Percentiles rank a stretch among this genome's conserved stretches.
Evolutionary conservation across 1,140 invertebrate genomes (phyloP).

Genomic region (Oncopodura yosiiana): DNA sequence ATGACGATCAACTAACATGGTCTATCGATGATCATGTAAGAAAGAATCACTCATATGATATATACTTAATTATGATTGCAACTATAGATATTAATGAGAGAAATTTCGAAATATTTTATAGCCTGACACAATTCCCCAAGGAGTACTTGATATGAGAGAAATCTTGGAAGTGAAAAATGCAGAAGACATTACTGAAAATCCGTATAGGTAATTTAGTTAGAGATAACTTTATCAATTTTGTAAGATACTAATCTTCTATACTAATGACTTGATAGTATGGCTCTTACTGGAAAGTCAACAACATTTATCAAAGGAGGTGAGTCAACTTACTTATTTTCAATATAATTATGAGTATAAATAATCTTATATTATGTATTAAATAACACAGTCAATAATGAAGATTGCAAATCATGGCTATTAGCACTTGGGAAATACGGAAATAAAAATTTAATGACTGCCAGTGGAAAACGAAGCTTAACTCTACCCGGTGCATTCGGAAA

Average conservation of each 20-base stretch:
- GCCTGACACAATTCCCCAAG: slow-evolving; percentile 28
- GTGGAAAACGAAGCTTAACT: slow-evolving; percentile 18
- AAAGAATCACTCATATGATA: slow-evolving; percentile 5
- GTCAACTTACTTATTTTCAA: too few relatives aligned
- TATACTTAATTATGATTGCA: not conserved
- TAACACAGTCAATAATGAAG: slow-evolving; percentile 28
- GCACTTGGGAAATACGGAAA: slow-evolving; percentile 19
- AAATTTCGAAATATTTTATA: not conserved
- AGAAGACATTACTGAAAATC: slow-evolving; percentile 28
- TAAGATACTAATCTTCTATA: too few relatives aligned
- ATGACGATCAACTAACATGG: slow-evolving; percentile 30
- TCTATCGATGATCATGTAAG: slow-evolving; percentile 24
- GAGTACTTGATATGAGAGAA: slow-evolving; percentile 23
- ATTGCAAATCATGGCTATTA: slow-evolving; percentile 20
- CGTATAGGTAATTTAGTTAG: too few relatives aligned
- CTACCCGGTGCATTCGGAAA: slow-evolving; percentile 20
- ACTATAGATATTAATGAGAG: not conserved
- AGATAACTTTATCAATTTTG: too few relatives aligned
- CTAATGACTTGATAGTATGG: too few relatives aligned
- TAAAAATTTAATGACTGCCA: slow-evolving; percentile 13
- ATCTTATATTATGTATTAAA: too few relatives aligned
- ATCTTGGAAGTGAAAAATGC: slow-evolving; percentile 28
- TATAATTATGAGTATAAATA: too few relatives aligned
- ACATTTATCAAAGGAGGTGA: slow-evolving; percentile 32
- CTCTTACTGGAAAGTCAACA: slow-evolving; percentile 14